phyloP scores from a whole-genome alignment of 2,888 invertebrate genomes.

The Caenorhabditis doughertyi region DNA sequence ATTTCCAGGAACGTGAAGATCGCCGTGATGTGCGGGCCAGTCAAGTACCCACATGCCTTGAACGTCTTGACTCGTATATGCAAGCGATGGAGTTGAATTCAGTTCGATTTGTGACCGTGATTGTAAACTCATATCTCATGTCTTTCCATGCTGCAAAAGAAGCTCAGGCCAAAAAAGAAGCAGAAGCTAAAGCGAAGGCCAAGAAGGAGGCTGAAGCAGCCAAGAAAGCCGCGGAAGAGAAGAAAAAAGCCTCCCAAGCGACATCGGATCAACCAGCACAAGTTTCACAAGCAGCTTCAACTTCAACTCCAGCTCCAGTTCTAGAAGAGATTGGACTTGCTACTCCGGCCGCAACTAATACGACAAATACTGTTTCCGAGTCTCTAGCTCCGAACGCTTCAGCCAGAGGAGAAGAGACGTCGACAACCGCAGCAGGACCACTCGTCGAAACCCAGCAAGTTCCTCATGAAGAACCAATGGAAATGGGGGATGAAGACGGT shows the following conservation, averaged over 20 bases:
- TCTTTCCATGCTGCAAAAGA: slow-evolving; percentile 23
- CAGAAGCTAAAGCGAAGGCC: slow-evolving; percentile 52
- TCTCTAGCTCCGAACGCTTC: slow-evolving; percentile 48
- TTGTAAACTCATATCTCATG: slow-evolving; percentile 61
- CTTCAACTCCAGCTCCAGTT: slow-evolving; percentile 21
- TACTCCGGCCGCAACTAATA: slow-evolving; percentile 45
- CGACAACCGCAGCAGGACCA: slow-evolving; percentile 38
- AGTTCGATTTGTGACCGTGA: slow-evolving; percentile 61
- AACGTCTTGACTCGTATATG: slow-evolving; percentile 67
- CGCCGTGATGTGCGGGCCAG: slow-evolving; percentile 48
- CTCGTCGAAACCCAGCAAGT: background rate
- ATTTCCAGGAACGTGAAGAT: slow-evolving; percentile 41
- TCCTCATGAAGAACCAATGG: slow-evolving; percentile 45
- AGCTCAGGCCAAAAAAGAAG: slow-evolving; percentile 35
- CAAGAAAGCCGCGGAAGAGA: slow-evolving; percentile 44
- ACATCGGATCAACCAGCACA: background rate
- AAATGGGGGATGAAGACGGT: slow-evolving; percentile 54
- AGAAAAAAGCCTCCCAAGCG: slow-evolving; percentile 34
- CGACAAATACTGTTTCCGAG: slow-evolving; percentile 55
- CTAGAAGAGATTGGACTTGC: slow-evolving; percentile 44
- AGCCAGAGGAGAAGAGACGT: slow-evolving; percentile 39
- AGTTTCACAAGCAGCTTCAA: slow-evolving; percentile 2
- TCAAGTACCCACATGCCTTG: slow-evolving; percentile 65
- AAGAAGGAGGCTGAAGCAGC: slow-evolving; percentile 50
- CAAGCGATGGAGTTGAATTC: slow-evolving; percentile 70